phyloP scores from a whole-genome alignment of 2,113 vertebrate species.

The Amazona guildingii region DNA sequence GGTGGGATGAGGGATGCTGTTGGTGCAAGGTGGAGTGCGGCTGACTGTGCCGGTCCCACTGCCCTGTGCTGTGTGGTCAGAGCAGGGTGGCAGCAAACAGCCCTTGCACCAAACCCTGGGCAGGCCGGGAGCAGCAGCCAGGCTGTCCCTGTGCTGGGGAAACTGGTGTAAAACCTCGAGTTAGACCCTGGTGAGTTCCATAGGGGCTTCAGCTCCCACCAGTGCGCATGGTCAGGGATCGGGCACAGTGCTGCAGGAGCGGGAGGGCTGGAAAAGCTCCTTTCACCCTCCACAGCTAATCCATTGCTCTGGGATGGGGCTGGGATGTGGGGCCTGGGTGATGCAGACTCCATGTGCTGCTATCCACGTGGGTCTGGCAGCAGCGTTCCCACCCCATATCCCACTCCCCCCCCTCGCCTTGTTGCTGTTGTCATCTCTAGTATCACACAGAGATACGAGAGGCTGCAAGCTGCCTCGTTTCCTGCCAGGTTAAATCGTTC shows the following conservation, averaged over 20 bases:
- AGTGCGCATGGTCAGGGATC: fast-evolving
- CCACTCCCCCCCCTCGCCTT: background rate
- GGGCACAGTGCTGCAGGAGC: background rate
- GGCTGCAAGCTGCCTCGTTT: constrained; percentile 54
- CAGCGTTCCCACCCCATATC: fast-evolving
- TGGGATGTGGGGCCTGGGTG: fast-evolving
- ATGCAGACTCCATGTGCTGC: background rate
- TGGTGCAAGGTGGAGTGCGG: fast-evolving
- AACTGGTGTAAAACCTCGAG: background rate
- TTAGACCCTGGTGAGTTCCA: background rate
- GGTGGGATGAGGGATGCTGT: background rate
- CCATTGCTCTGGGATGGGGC: background rate
- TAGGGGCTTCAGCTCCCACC: background rate
- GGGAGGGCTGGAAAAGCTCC: background rate
- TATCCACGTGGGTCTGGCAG: fast-evolving
- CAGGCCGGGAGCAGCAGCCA: background rate
- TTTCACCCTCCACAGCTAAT: background rate
- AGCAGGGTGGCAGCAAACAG: background rate
- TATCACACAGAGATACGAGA: background rate
- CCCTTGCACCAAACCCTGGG: background rate
- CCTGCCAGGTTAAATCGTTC: constrained; percentile 67
- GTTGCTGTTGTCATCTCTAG: background rate
- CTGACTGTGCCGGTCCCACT: background rate
- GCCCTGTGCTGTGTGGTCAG: background rate
- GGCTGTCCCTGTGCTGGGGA: fast-evolving